These are phyloP conservation scores for Onychorhynchus coronatus DNA, from an alignment of 2,113 vertebrate species.

Conservation along the genomic window DNA sequence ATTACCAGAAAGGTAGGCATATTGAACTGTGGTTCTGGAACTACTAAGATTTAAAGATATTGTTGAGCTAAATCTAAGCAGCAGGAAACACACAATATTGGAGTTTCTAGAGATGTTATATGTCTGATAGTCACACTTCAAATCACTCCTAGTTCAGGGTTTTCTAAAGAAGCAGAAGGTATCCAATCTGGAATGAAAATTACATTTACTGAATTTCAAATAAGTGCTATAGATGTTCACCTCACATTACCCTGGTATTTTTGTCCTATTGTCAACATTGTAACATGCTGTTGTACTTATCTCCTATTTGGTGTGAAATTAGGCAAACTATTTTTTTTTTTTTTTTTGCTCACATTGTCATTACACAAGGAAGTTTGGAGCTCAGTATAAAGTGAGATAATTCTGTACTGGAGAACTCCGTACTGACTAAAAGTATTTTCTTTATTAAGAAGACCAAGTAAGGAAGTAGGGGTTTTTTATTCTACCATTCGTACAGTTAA, in stretches of 20 bases:
- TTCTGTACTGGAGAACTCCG: not conserved
- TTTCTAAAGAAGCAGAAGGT: conserved; percentile 47
- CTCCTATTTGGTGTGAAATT: conserved; percentile 46
- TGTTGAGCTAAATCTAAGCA: conserved; percentile 2
- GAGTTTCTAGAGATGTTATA: conserved; percentile 20
- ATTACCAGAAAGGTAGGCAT: not conserved
- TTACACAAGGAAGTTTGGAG: not conserved
- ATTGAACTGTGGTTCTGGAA: not conserved
- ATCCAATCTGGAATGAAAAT: conserved; percentile 25
- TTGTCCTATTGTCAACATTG: conserved; percentile 26
- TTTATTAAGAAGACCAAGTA: not conserved
- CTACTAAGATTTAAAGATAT: not conserved
- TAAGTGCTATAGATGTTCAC: not conserved
- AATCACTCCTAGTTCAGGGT: not conserved
- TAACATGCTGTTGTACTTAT: not conserved
- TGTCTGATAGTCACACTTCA: conserved; percentile 27
- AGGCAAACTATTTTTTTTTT: not conserved
- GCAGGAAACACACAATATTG: conserved; percentile 22
- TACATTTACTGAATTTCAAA: conserved; percentile 6
- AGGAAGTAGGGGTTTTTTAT: not conserved
- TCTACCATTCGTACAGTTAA: not conserved
- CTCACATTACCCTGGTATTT: conserved; percentile 21
- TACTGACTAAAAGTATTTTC: not conserved
- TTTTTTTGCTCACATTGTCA: not conserved
- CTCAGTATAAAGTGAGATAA: not conserved